These are phyloP conservation scores for Leptinotarsa texana DNA, from an alignment of 1,140 invertebrate genomes.

Conservation along the genomic window DNA sequence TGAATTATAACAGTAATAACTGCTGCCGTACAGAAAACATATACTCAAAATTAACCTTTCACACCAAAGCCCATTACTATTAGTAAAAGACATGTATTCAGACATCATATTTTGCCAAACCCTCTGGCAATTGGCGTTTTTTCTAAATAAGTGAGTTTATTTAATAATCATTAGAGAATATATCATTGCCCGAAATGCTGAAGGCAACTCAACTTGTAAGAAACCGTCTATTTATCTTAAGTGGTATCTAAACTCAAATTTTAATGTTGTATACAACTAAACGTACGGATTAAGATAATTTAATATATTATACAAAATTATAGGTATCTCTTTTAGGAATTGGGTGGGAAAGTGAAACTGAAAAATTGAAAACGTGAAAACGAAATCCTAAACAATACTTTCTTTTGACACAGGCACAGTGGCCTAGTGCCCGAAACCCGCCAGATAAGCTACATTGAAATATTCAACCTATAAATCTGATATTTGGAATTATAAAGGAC, in stretches of 20 bases:
- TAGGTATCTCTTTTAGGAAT: constrained; percentile 2
- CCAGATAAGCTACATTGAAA: too few species aligned
- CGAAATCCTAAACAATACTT: constrained; percentile 8
- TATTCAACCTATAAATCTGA: too few species aligned
- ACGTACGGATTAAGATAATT: constrained; percentile 17
- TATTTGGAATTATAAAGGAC: too few species aligned
- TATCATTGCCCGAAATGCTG: constrained; percentile 7
- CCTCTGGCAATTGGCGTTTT: background rate
- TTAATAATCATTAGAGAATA: background rate
- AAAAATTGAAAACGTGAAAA: constrained; percentile 13
- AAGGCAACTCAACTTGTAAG: constrained; percentile 2
- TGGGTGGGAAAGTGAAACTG: constrained; percentile 6
- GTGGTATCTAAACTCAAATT: constrained; percentile 10
- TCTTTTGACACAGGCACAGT: background rate
- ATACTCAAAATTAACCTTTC: background rate
- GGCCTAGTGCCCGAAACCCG: too few species aligned
- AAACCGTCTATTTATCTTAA: constrained; percentile 10
- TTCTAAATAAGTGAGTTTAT: background rate
- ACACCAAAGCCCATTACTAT: background rate
- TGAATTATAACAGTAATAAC: too few species aligned
- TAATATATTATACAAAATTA: constrained; percentile 19
- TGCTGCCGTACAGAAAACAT: too few species aligned
- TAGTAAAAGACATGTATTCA: background rate
- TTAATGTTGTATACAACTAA: constrained; percentile 6
- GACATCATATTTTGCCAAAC: constrained; percentile 3